Conservation (phyloP, 2,797 vertebrate genomes). For the Percopsis omiscomaycus region DNA sequence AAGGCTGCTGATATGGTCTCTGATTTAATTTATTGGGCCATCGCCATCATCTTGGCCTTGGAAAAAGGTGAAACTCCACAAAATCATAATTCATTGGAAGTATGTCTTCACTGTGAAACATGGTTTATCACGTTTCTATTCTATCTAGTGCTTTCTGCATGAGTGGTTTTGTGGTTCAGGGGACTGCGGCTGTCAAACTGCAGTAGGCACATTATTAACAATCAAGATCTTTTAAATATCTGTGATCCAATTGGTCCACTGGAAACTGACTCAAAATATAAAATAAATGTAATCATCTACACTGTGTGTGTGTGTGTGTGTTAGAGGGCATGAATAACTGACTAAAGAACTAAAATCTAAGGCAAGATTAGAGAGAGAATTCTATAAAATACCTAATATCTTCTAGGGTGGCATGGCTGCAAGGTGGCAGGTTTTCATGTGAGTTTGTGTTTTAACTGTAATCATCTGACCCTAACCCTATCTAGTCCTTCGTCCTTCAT, state of each 20-base stretch:
- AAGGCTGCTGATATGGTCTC: conserved; percentile 27
- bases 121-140: conserved; percentile 26
- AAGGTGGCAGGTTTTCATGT: too few relatives aligned
- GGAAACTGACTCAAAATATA: conserved; percentile 2
- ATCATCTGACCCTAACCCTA: too few relatives aligned
- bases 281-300: too few relatives aligned
- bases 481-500: not conserved
- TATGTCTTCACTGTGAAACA: conserved; percentile 17
- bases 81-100: conserved; percentile 31
- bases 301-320: too few relatives aligned
- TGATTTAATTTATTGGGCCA: conserved; percentile 28
- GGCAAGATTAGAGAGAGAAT: too few relatives aligned
- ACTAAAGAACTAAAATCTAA: too few relatives aligned
- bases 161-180: not conserved
- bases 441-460: too few relatives aligned
- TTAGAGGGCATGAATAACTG: too few relatives aligned
- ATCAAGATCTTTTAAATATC: conserved; percentile 2
- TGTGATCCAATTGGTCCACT: conserved; percentile 23
- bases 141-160: conserved; percentile 29
- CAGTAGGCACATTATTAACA: conserved; percentile 13
- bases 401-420: too few relatives aligned
- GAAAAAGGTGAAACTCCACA: conserved; percentile 15
- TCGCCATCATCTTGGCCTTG: conserved; percentile 40
- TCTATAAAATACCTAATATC: too few relatives aligned
- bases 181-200: conserved; percentile 5